Base-by-base conservation (phyloP, 2,113 vertebrate species). In the Tragulus kanchil region DNA sequence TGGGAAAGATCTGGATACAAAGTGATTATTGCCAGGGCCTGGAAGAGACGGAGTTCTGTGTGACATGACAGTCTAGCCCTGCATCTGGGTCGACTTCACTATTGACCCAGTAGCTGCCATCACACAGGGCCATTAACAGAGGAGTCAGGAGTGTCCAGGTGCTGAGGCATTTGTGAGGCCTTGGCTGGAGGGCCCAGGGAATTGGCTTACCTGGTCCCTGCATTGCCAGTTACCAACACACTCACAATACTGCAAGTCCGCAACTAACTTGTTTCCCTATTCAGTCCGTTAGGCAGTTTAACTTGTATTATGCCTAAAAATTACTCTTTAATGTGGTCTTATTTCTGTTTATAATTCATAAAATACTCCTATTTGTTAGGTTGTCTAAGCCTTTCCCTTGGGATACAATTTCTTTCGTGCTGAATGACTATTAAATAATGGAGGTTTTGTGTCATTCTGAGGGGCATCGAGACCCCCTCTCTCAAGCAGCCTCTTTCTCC, bases 331-430 rank as follows among this genome's bases (percentile, higher is more conserved):
- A 81, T 12, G 1, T 14, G 56, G 88, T 93, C 28, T 92, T 65
- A 97, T 82, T 82, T 96, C 78, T 96, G 54, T 88, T 93, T 81
- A 81, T 82, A 64, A 93, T 88, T 71, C 54, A 92, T 90, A 87
- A 92, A 96, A 90, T 93, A 48, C 42, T 93, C 79, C 21, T 28
- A 42, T 62, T 89, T 59, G 14, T 77, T 28, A 94, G 64, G 42
- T 89, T 9, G 7, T 85, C 31, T 77, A 65, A 78, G 36, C 2
- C 23, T 73, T 85, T 83, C 81, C 84, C 69, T 58, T 31, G n/a
- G 21, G 64, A 88, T 79, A 62, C 59, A 79, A 73, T 69, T 79
- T 94, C 64, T 96, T 54, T 14, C 28, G 28, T 90, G 64, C 83
- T 61, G 52, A 62, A 52, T 90, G 77, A 83, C 26, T 90, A 15